These are phyloP conservation scores for Gastracanthus pulcherrimus DNA, from an alignment of 2,888 invertebrate genomes.

Conservation along the genomic window DNA sequence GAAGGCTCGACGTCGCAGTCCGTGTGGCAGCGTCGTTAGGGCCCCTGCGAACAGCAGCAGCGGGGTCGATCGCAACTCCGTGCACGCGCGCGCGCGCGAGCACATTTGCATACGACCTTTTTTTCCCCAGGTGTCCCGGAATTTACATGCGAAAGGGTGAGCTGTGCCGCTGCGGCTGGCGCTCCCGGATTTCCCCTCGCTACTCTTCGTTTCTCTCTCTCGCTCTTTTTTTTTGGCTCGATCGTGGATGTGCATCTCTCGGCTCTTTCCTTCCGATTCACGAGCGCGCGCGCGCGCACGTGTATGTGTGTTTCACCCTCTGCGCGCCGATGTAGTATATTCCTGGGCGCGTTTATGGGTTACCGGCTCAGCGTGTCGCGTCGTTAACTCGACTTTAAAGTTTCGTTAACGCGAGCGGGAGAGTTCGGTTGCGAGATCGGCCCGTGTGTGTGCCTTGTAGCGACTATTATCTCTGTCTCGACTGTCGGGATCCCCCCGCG, in stretches of 20 bases:
- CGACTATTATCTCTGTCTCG: no score
- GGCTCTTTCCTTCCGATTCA: conserved; percentile 45
- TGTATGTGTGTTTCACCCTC: no score
- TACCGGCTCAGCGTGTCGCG: conserved; percentile 73
- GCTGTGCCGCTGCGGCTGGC: conserved; percentile 58
- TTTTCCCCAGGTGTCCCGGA: conserved; percentile 74
- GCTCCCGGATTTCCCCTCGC: conserved; percentile 66
- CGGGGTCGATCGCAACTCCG: conserved; percentile 10
- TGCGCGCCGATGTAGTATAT: not conserved
- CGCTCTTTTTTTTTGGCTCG: not conserved
- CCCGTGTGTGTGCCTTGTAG: no score
- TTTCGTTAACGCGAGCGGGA: no score
- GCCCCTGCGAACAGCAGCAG: not conserved
- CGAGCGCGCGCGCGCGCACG: conserved; percentile 8
- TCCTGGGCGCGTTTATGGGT: conserved; percentile 68
- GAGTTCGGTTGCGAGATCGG: no score
- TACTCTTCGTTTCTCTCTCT: no score
- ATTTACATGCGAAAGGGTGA: conserved; percentile 77
- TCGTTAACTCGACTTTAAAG: conserved; percentile 70
- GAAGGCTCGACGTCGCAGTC: not conserved
- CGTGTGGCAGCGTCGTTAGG: not conserved
- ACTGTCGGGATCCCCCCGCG: no score
- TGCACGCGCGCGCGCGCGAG: not conserved
- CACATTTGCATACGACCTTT: conserved; percentile 72
- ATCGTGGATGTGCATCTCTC: conserved; percentile 29